A percentile compares a stretch with the other conserved stretches of the same genome.
phyloP scores from a whole-genome alignment of 2,888 invertebrate genomes.

The Cryptus armator region DNA sequence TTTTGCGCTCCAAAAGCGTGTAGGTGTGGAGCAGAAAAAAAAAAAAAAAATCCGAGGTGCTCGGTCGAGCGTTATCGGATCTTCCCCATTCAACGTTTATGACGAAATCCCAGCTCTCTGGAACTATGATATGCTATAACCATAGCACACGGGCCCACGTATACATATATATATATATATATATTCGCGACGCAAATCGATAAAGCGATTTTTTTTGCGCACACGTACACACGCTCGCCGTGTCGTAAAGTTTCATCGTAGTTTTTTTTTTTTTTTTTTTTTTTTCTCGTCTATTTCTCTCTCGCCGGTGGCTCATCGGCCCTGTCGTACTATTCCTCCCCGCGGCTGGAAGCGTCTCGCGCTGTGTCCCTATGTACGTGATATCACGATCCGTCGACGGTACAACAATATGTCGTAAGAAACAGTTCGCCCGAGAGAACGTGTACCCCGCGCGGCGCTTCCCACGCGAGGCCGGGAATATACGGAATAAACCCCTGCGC shows the following conservation, averaged over 20 bases:
- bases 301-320: slow-evolving; percentile 51
- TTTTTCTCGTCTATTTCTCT: slow-evolving; percentile 41
- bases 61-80: slow-evolving; percentile 61
- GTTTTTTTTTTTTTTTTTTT: slow-evolving; percentile 32
- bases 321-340: neutral
- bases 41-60: slow-evolving; percentile 24
- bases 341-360: slow-evolving; percentile 2
- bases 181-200: slow-evolving; percentile 57
- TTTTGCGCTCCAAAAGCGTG: slow-evolving; percentile 32
- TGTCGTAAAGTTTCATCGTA: slow-evolving; percentile 62
- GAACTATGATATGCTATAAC: slow-evolving; percentile 44
- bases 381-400: slow-evolving; percentile 42
- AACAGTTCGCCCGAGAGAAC: slow-evolving; percentile 20
- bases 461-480: slow-evolving; percentile 9
- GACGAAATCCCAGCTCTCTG: slow-evolving; percentile 63
- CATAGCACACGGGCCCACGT: slow-evolving; percentile 17
- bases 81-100: slow-evolving; percentile 60
- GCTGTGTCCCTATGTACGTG: slow-evolving; percentile 22
- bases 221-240: slow-evolving; percentile 17
- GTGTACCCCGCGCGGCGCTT: neutral
- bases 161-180: neutral
- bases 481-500: slow-evolving; percentile 29
- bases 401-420: slow-evolving; percentile 57
- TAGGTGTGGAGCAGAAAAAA: slow-evolving; percentile 36
- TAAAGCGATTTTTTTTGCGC: slow-evolving; percentile 66